Evolutionary conservation across 2,888 invertebrate genomes (phyloP).

Genomic region (Crematogaster levior): DNA sequence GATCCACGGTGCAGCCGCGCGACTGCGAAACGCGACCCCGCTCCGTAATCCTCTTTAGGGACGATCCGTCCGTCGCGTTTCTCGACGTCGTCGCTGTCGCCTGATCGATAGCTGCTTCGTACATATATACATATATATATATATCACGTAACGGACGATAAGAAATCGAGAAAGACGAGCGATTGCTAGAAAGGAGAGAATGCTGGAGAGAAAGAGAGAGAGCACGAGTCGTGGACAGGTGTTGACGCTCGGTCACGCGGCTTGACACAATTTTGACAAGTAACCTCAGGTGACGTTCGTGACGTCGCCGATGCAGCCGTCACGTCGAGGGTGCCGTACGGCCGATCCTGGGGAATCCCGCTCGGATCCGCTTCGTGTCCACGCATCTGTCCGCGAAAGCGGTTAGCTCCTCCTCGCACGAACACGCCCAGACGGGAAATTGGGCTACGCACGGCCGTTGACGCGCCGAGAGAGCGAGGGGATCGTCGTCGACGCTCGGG

Average conservation of each 20-base stretch:
- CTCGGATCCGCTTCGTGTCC: background rate
- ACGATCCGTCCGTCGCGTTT: background rate
- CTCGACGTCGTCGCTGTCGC: background rate
- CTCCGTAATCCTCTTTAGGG: slow-evolving; percentile 6
- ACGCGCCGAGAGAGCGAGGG: slow-evolving; percentile 8
- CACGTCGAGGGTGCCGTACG: slow-evolving; percentile 64
- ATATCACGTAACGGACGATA: background rate
- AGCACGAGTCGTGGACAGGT: slow-evolving; percentile 67
- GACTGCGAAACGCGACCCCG: background rate
- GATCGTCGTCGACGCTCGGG: too few species aligned
- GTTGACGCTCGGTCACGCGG: slow-evolving; percentile 63
- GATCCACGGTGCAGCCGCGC: background rate
- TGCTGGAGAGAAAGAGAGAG: slow-evolving; percentile 18
- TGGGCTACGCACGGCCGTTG: slow-evolving; percentile 27
- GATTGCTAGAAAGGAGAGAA: background rate
- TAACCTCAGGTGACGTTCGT: slow-evolving; percentile 67
- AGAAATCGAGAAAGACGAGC: slow-evolving; percentile 22
- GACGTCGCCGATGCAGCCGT: slow-evolving; percentile 48
- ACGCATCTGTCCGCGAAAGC: slow-evolving; percentile 7
- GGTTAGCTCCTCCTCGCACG: slow-evolving; percentile 10
- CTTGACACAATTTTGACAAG: slow-evolving; percentile 82
- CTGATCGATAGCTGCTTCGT: background rate
- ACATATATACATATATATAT: too few species aligned
- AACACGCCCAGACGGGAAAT: slow-evolving; percentile 48
- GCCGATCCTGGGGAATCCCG: background rate